These are phyloP conservation scores for Forbesichthys agassizii DNA, from an alignment of 2,113 vertebrate species.

Conservation along the genomic window DNA sequence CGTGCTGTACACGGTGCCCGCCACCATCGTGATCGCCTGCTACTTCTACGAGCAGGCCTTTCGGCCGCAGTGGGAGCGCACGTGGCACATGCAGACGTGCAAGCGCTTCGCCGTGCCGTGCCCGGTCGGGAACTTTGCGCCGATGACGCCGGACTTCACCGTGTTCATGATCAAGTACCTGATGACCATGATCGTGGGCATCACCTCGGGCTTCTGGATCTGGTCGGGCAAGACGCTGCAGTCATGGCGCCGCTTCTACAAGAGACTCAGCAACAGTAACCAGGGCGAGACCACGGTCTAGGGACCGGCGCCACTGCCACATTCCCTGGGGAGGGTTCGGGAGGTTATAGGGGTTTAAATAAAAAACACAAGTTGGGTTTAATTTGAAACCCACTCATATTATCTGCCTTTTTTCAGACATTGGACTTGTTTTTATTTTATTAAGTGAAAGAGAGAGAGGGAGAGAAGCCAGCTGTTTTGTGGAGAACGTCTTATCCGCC, in stretches of 20 bases:
- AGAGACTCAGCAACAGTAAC: constrained; percentile 81
- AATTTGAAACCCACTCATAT: constrained; percentile 1
- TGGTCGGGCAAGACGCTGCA: constrained; percentile 94
- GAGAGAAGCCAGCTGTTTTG: background rate
- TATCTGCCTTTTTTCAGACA: background rate
- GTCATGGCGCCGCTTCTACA: constrained; percentile 89
- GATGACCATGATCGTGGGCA: constrained; percentile 94
- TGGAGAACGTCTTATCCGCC: constrained; percentile 3
- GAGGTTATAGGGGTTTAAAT: constrained; percentile 16
- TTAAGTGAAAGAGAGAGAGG: background rate
- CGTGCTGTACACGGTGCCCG: constrained; percentile 86
- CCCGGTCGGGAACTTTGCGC: constrained; percentile 78
- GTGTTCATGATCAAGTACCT: constrained; percentile 96
- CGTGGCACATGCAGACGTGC: constrained; percentile 89
- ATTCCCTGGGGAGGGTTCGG: background rate
- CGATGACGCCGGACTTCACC: constrained; percentile 87
- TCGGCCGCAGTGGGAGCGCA: constrained; percentile 87
- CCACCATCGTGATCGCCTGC: constrained; percentile 87
- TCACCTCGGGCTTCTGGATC: constrained; percentile 93
- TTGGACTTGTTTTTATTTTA: background rate
- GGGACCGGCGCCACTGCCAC: constrained; percentile 27
- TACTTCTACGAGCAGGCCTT: constrained; percentile 92
- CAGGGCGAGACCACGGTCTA: constrained; percentile 88
- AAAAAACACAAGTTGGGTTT: background rate
- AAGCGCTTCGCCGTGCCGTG: constrained; percentile 86